These are phyloP conservation scores for Hydroisotoma schaefferi DNA, from an alignment of 2,888 invertebrate genomes.

Conservation along the genomic window DNA sequence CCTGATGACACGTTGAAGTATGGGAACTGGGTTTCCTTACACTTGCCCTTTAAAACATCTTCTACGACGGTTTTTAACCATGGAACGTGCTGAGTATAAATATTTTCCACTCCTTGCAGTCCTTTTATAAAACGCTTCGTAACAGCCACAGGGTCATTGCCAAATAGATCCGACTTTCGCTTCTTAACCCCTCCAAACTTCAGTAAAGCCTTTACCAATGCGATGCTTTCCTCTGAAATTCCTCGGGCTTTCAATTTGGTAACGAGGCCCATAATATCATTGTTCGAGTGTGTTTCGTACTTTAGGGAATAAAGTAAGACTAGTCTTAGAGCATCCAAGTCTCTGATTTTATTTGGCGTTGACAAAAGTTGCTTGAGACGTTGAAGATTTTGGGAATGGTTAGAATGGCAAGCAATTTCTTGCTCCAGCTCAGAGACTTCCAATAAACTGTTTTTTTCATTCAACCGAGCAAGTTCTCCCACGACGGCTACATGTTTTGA, in stretches of 20 bases:
- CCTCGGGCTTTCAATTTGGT: slow-evolving; percentile 69
- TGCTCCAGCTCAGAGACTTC: slow-evolving; percentile 92
- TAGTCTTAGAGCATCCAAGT: slow-evolving; percentile 78
- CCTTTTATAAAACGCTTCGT: slow-evolving; percentile 57
- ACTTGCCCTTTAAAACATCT: slow-evolving; percentile 80
- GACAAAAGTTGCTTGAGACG: slow-evolving; percentile 72
- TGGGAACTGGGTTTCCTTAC: slow-evolving; percentile 83
- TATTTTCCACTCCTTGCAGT: slow-evolving; percentile 94
- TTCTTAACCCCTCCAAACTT: slow-evolving; percentile 47
- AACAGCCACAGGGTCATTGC: slow-evolving; percentile 45
- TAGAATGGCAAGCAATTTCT: slow-evolving; percentile 73
- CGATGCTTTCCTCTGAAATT: slow-evolving; percentile 59
- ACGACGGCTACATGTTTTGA: slow-evolving; percentile 96
- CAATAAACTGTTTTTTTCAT: slow-evolving; percentile 71
- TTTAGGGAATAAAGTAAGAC: slow-evolving; percentile 90
- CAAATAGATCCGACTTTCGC: slow-evolving; percentile 47
- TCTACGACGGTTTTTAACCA: slow-evolving; percentile 83
- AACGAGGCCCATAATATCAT: slow-evolving; percentile 72
- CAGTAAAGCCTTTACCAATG: slow-evolving; percentile 36
- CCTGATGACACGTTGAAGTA: slow-evolving; percentile 59
- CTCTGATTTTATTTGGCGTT: slow-evolving; percentile 64
- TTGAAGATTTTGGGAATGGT: slow-evolving; percentile 61
- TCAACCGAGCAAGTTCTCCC: slow-evolving; percentile 84
- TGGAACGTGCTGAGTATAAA: slow-evolving; percentile 98
- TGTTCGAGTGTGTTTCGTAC: slow-evolving; percentile 85